These are phyloP conservation scores for Yoshiicerus persimilis DNA, from an alignment of 1,140 invertebrate species.

Conservation along the genomic window DNA sequence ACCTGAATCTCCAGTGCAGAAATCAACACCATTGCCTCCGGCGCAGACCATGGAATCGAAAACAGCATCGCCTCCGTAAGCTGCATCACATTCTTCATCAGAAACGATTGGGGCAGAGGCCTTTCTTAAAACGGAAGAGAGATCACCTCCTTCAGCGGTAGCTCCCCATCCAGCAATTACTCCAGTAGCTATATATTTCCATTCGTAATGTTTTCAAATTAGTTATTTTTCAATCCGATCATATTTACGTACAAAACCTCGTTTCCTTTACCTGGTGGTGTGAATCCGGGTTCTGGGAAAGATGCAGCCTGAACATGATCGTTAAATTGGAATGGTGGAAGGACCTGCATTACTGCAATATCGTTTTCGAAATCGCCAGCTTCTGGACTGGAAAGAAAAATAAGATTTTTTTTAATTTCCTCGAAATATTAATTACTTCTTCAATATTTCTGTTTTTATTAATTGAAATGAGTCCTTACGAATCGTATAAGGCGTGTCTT, in stretches of 20 bases:
- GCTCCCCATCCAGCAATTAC: conserved; percentile 25
- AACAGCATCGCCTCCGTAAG: conserved; percentile 28
- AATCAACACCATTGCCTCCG: conserved; percentile 51
- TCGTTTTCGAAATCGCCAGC: conserved; percentile 42
- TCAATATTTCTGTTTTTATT: neutral
- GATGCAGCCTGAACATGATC: neutral
- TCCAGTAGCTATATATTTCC: conserved; percentile 14
- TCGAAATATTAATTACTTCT: neutral
- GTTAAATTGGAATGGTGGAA: conserved; percentile 13
- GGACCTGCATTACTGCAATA: conserved; percentile 38
- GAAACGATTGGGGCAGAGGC: conserved; percentile 23
- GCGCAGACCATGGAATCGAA: conserved; percentile 51
- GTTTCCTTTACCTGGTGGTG: neutral
- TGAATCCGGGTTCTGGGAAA: neutral
- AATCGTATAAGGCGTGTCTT: neutral
- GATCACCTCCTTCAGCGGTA: neutral
- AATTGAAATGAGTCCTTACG: neutral
- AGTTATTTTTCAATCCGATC: neutral
- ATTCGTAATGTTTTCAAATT: neutral
- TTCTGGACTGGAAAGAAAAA: neutral
- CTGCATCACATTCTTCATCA: conserved; percentile 36
- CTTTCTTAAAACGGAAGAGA: neutral
- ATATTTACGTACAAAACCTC: neutral
- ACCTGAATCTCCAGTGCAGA: conserved; percentile 49
- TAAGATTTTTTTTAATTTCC: neutral